These are phyloP conservation scores for Epirrita christyi DNA, from an alignment of 2,888 invertebrate genomes.

Conservation along the genomic window DNA sequence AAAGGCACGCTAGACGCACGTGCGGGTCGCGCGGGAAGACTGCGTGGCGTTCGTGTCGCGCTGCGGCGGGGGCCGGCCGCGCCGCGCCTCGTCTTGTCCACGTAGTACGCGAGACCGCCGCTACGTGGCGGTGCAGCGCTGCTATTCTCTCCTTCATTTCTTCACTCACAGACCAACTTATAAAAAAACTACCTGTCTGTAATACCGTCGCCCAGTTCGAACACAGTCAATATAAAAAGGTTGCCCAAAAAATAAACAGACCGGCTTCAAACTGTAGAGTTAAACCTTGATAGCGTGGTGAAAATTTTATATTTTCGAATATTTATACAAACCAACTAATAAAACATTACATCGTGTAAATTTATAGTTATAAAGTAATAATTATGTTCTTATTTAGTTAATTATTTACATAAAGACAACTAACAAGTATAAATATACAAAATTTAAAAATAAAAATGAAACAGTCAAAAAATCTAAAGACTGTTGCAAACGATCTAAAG, in stretches of 20 bases:
- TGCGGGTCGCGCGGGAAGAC: slow-evolving; percentile 83
- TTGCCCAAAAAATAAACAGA: slow-evolving; percentile 10
- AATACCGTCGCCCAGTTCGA: slow-evolving; percentile 6
- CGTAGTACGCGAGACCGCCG: slow-evolving; percentile 55
- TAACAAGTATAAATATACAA: too few species aligned
- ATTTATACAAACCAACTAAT: too few species aligned
- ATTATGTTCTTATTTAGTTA: too few species aligned
- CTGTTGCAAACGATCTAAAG: too few species aligned
- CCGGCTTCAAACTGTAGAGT: slow-evolving; percentile 4
- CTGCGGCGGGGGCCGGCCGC: slow-evolving; percentile 70
- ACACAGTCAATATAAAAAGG: slow-evolving; percentile 16
- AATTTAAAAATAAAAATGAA: too few species aligned
- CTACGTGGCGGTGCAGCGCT: slow-evolving; percentile 63
- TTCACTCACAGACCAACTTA: slow-evolving; percentile 20
- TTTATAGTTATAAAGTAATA: too few species aligned
- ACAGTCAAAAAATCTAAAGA: too few species aligned
- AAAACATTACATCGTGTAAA: too few species aligned
- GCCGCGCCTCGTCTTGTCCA: slow-evolving; percentile 54
- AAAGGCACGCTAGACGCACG: slow-evolving; percentile 76
- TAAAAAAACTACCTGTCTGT: slow-evolving; percentile 25
- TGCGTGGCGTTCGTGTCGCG: slow-evolving; percentile 78
- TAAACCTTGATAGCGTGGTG: neutral
- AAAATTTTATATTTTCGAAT: neutral
- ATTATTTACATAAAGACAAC: too few species aligned
- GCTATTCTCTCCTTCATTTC: slow-evolving; percentile 38